These are phyloP conservation scores for Ciconia maguari DNA, from an alignment of 2,113 vertebrate genomes.

Conservation along the genomic window DNA sequence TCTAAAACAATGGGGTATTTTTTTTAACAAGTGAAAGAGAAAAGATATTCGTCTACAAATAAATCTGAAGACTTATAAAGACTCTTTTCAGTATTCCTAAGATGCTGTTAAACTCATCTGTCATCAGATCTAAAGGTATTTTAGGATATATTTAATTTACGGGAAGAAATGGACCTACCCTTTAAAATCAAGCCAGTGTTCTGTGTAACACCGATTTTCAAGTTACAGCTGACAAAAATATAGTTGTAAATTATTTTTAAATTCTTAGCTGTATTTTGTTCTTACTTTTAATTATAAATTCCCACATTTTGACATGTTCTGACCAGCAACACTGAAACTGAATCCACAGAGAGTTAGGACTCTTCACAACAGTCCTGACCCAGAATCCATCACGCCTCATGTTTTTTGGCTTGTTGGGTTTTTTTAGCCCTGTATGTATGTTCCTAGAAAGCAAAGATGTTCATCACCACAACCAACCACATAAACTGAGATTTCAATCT, in stretches of 20 bases:
- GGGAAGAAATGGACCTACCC: background rate
- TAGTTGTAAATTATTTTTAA: background rate
- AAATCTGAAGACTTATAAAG: background rate
- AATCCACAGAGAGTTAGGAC: background rate
- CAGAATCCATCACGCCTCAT: background rate
- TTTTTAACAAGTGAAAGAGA: background rate
- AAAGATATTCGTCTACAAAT: background rate
- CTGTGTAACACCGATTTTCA: background rate
- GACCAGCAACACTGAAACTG: background rate
- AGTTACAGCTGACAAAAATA: slow-evolving; percentile 1
- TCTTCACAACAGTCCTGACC: background rate
- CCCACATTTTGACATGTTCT: background rate
- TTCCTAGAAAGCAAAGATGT: background rate
- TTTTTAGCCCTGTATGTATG: background rate
- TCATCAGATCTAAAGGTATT: background rate
- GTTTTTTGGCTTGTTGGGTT: background rate
- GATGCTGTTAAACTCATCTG: background rate
- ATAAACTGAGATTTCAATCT: background rate
- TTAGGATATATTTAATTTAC: background rate
- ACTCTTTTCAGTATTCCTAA: background rate
- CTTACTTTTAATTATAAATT: background rate
- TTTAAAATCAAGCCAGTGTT: background rate
- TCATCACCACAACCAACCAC: background rate
- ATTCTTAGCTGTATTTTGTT: background rate
- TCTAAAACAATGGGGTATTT: background rate